Evolutionary conservation across 2,888 invertebrate species (phyloP), one percentile per base, ranked within the genome.

Genomic region (Eurytoma adleriae): DNA sequence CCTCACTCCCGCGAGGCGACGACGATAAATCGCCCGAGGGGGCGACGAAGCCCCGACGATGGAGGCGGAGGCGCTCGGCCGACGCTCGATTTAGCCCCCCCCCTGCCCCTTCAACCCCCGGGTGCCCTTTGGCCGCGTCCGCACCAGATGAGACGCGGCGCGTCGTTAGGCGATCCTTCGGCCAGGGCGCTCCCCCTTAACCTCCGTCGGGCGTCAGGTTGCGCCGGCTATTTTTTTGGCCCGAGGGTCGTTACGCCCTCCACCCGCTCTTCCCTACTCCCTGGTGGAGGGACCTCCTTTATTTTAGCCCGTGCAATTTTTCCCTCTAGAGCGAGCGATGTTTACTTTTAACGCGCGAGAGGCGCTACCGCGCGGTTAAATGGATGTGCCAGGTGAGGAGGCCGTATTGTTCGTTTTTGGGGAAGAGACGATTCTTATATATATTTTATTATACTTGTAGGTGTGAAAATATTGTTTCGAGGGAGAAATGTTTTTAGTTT

Each of bases 1-100:
- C 52, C 24, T 16, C 14, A 12, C 52, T 67, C 52, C 50, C 52
- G 20, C 1, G 16, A 12, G 59, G 5, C 18, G 12, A 16, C 27
- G 59, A 48, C 50, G 75, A 68, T 75, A 59, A 59, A 75, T 75
- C 59, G 75, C 75, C 75, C 59, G 27, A 59, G 67, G 75, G 75
- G 67, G 27, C 59, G 40, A 40, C 40, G 40, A 40, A 40, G 40
- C 30, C 61, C 61, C 30, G 61, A 14, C 30, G 61, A 27, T 30
- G 59, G 16, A 20, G 59, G 10, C 59, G 16, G 61, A 14, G 61
- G 40, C 40, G 40, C 20, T 61, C 18, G 48, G 61, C 20, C 67
- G 67, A 67, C 50, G 75, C 61, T 74, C 73, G 75, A 61, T 62
- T 61, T 76, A 68, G 68, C 74, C 27, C 62, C 52, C 61, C 18